A percentile compares a stretch with the other conserved stretches of the same genome.
Evolutionary conservation across 2,113 vertebrate genomes (phyloP).

Genomic region (Caloenas nicobarica): DNA sequence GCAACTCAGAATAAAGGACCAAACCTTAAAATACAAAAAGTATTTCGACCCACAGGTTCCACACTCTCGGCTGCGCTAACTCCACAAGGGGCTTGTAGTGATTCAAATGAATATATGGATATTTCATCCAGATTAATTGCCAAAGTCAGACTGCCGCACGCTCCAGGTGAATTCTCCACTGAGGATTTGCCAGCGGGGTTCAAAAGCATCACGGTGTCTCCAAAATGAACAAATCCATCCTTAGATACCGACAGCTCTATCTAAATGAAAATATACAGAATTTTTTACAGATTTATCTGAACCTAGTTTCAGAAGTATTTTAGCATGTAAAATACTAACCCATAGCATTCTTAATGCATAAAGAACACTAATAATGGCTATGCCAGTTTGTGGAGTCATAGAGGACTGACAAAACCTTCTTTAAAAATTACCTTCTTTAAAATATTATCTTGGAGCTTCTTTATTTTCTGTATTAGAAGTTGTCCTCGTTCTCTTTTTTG

Average conservation of each 20-base stretch:
- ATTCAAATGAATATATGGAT: not conserved
- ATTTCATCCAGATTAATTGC: constrained; percentile 76
- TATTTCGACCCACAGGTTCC: constrained; percentile 74
- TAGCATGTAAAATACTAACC: not conserved
- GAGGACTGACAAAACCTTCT: not conserved
- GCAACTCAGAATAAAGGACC: not conserved
- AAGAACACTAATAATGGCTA: not conserved
- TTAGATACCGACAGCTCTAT: constrained; percentile 74
- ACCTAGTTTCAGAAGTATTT: not conserved
- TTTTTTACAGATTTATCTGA: not conserved
- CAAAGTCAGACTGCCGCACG: constrained; percentile 50
- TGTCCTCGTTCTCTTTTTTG: constrained; percentile 81
- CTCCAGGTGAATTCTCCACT: not conserved
- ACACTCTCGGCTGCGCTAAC: constrained; percentile 65
- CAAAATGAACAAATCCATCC: constrained; percentile 84
- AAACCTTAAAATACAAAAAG: constrained; percentile 84
- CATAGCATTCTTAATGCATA: fast-evolving
- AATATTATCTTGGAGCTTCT: constrained; percentile 75
- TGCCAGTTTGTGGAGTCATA: too few relatives aligned
- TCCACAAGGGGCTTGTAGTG: constrained; percentile 69
- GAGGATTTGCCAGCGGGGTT: constrained; percentile 49
- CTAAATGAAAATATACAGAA: constrained; percentile 42
- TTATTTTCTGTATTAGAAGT: constrained; percentile 81
- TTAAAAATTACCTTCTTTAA: constrained; percentile 77
- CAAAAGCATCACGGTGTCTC: constrained; percentile 85